Conservation (phyloP, 2,888 invertebrate species). For the Ochropleura leucogaster region DNA sequence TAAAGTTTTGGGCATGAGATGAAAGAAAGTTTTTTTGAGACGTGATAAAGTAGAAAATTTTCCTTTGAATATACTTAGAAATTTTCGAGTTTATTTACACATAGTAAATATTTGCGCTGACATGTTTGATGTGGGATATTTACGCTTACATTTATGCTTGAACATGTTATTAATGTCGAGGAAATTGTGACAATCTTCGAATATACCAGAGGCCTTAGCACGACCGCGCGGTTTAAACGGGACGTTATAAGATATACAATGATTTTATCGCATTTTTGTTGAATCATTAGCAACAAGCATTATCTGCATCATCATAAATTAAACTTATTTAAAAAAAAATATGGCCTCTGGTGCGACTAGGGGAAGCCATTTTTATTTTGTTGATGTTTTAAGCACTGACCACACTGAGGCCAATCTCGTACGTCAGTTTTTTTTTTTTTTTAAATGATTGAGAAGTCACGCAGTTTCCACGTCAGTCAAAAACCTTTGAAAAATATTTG, state of each 20-base stretch:
- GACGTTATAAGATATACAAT: too few relatives aligned
- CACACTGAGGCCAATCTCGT: background rate
- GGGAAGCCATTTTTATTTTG: too few relatives aligned
- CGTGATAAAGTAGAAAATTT: constrained; percentile 73
- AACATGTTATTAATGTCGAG: constrained; percentile 1
- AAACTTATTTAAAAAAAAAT: too few relatives aligned
- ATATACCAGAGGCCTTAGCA: background rate
- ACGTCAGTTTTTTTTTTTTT: background rate
- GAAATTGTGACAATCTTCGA: background rate
- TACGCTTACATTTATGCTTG: constrained; percentile 6
- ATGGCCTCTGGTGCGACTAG: too few relatives aligned
- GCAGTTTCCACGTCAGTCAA: background rate
- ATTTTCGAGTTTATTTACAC: constrained; percentile 55
- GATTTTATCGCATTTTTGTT: too few relatives aligned
- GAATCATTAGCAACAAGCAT: too few relatives aligned
- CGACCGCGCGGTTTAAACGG: too few relatives aligned
- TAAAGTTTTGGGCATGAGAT: constrained; percentile 74
- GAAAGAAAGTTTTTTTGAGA: constrained; percentile 73
- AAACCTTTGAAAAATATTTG: background rate
- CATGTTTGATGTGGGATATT: constrained; percentile 39
- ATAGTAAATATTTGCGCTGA: constrained; percentile 56
- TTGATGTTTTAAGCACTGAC: background rate
- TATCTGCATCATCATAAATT: too few relatives aligned
- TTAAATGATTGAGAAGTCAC: background rate
- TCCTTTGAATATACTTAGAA: constrained; percentile 68